phyloP scores from a whole-genome alignment of 2,797 vertebrate genomes.

The Ctenopoma kingsleyae region DNA sequence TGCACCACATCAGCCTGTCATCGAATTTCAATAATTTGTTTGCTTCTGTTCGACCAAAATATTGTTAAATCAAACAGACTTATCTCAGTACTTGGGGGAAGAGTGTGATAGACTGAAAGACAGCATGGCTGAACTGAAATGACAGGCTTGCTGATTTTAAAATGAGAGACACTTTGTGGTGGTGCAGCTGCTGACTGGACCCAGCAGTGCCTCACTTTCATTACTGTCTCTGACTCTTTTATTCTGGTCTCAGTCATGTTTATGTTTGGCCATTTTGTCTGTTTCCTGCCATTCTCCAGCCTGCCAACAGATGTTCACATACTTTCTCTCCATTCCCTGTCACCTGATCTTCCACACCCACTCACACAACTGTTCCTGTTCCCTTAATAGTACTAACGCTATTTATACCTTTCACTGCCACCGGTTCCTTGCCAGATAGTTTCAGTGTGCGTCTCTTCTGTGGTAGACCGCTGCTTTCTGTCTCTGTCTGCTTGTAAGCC shows the following conservation, averaged over 20 bases:
- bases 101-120: slow-evolving; percentile 4
- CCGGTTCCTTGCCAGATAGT: neutral
- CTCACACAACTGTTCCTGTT: neutral
- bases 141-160: slow-evolving; percentile 37
- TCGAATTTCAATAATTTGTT: slow-evolving; percentile 55
- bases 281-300: neutral
- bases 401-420: neutral
- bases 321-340: neutral
- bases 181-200: slow-evolving; percentile 6
- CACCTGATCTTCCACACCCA: neutral
- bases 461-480: neutral
- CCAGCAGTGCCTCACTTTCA: neutral
- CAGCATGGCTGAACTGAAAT: slow-evolving; percentile 27
- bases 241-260: neutral
- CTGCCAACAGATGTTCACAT: neutral
- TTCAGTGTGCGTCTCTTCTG: neutral
- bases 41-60: slow-evolving; percentile 41
- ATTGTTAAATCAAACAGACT: slow-evolving; percentile 33
- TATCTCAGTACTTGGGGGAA: slow-evolving; percentile 24
- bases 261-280: neutral
- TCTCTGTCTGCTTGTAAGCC: no score
- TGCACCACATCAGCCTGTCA: slow-evolving; percentile 19
- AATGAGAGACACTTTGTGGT: slow-evolving; percentile 4
- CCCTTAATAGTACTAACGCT: neutral
- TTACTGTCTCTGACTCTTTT: slow-evolving; percentile 4